Evolutionary conservation across 1,140 invertebrate species (phyloP), one percentile per base, ranked within the genome.

Genomic region (Zaprionus taronus): DNA sequence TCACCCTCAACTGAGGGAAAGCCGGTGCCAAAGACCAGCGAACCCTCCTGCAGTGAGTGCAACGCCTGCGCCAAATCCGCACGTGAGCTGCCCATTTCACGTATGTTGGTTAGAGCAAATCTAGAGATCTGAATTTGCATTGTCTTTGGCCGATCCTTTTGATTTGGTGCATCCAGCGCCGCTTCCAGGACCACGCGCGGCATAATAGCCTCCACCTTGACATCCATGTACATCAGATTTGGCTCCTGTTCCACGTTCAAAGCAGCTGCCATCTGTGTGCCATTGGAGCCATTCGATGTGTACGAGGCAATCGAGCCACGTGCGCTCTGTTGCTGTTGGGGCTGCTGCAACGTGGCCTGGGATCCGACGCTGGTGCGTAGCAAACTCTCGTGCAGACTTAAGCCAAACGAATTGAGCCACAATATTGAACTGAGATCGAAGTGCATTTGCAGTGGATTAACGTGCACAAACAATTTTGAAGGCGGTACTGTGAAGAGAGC

Each of bases 371-470:
- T 93, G 68, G 92, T 94, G 31, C 82, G 91, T 56, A 94, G 85
- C 65, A 98, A 93, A 56, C 96, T 96, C 77, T 97, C 95, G 86
- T 96, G 95, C 22, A 99, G 94, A 94, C 98, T 98, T 47, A 98
- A 94, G 49, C 95, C 94, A 93, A 99, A 99, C n/a, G 97, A 97
- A 92, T 98, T 98, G 31, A 98, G 94, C 98, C 98, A 99, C 22
- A 99, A 93, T 72, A 97, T 94, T 28, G 97, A 98, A 65, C 96
- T 94, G 56, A 96, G 94, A 93, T 99, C 98, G 77, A 99, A 96
- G 72, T 95, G 95, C 34, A 99, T 92, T 90, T 97, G 95, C 44
- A 99, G 94, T 1, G 98, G 98, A 93, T 98, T 98, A 14, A 99
- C 90, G 91, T 98, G 96, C 5, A 97, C 95, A 93, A 97, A 99